These are phyloP conservation scores for Scaptomyza reducta DNA, from an alignment of 2,888 invertebrate species.

Conservation along the genomic window DNA sequence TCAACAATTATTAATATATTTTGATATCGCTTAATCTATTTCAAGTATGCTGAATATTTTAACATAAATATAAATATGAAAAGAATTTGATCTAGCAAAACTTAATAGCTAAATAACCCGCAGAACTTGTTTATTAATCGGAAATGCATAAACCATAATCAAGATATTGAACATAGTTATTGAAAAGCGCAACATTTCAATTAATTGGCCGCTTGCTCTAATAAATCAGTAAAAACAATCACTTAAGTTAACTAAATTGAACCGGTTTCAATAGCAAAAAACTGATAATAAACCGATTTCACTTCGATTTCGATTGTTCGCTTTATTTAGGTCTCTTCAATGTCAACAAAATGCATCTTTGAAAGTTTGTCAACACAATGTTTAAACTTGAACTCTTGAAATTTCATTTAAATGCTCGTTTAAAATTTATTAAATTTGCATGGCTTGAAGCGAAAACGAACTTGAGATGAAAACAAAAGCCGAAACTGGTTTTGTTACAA, in stretches of 20 bases:
- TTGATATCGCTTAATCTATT: neutral
- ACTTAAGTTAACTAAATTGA: constrained; percentile 1
- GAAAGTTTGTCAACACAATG: constrained; percentile 29
- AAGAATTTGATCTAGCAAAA: neutral
- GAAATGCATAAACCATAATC: neutral
- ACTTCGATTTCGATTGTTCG: constrained; percentile 12
- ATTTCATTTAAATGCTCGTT: constrained; percentile 50
- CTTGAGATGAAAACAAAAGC: neutral
- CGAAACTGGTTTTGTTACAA: constrained; percentile 39
- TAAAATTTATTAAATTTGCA: constrained; percentile 64
- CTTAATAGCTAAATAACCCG: neutral
- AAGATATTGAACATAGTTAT: neutral
- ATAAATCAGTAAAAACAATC: neutral
- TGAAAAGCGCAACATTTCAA: neutral
- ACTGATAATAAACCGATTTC: constrained; percentile 6
- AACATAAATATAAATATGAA: too few species aligned
- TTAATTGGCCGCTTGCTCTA: neutral
- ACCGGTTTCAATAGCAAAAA: constrained; percentile 8
- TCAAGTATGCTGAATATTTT: neutral
- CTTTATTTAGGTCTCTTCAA: constrained; percentile 27
- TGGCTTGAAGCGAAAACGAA: constrained; percentile 12
- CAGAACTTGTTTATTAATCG: neutral
- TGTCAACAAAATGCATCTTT: constrained; percentile 31
- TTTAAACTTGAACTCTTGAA: constrained; percentile 32
- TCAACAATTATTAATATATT: neutral